Evolutionary conservation across 37 sponge, comb jelly and placozoan species (phyloP).

Genomic region (Cladorhizidae sp.): DNA sequence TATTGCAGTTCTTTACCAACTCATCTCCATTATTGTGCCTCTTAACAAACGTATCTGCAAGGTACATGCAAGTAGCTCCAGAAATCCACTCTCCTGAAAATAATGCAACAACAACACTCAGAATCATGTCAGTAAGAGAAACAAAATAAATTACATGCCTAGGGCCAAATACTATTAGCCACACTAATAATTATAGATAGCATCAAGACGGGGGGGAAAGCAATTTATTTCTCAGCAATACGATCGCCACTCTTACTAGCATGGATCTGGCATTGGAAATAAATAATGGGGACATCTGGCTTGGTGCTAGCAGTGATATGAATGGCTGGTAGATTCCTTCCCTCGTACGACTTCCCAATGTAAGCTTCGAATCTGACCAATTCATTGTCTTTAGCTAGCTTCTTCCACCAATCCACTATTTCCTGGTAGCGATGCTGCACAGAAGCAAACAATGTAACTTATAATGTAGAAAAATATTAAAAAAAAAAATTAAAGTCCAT

Average conservation of each 20-base stretch:
- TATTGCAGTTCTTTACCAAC: too few relatives aligned
- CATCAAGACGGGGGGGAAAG: too few relatives aligned
- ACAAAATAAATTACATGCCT: too few relatives aligned
- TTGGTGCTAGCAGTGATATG: slow-evolving; percentile 47
- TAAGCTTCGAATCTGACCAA: slow-evolving; percentile 38
- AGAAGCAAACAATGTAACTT: neutral
- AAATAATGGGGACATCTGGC: slow-evolving; percentile 38
- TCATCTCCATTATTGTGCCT: slow-evolving; percentile 19
- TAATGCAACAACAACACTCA: neutral
- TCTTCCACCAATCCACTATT: slow-evolving; percentile 42
- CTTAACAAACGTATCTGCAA: slow-evolving; percentile 48
- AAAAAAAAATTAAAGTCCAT: too few relatives aligned
- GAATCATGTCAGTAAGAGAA: too few relatives aligned
- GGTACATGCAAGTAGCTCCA: slow-evolving; percentile 83
- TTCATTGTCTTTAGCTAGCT: slow-evolving; percentile 7
- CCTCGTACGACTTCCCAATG: slow-evolving; percentile 64
- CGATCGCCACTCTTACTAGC: too few relatives aligned
- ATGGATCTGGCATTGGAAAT: slow-evolving; percentile 86
- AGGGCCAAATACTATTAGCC: too few relatives aligned
- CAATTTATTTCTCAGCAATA: too few relatives aligned
- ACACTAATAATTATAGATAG: too few relatives aligned
- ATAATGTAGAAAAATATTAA: too few relatives aligned
- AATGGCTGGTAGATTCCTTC: slow-evolving; percentile 63
- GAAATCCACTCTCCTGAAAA: slow-evolving; percentile 85
- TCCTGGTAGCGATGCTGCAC: slow-evolving; percentile 49